Conservation (phyloP, 2,113 vertebrate genomes). For the Labeo catla region DNA sequence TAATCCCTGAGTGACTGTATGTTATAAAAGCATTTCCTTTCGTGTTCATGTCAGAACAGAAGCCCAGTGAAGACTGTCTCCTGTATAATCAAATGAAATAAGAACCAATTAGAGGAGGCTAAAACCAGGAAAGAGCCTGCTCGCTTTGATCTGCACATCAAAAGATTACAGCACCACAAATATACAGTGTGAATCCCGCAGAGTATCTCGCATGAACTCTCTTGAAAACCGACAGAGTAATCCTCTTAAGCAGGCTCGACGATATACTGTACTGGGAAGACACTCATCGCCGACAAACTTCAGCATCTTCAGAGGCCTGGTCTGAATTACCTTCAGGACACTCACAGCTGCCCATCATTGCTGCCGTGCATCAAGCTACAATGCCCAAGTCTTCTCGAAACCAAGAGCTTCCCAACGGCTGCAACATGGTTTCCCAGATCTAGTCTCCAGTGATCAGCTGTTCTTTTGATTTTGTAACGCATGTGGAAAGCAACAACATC, state of each 20-base stretch:
- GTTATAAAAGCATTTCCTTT: constrained; percentile 24
- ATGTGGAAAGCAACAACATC: background rate
- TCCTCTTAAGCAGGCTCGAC: constrained; percentile 66
- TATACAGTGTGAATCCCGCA: constrained; percentile 65
- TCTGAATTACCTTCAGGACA: constrained; percentile 14
- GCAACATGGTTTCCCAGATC: background rate
- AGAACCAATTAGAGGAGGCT: constrained; percentile 72
- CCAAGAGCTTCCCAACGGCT: background rate
- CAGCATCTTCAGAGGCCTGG: constrained; percentile 9
- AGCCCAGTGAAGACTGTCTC: constrained; percentile 67
- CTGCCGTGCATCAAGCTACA: background rate
- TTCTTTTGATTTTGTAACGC: background rate
- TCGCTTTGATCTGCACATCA: constrained; percentile 71
- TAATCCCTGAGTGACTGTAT: constrained; percentile 37
- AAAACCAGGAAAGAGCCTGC: constrained; percentile 59
- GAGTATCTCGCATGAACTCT: constrained; percentile 64
- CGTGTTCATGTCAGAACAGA: constrained; percentile 60
- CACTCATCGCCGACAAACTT: background rate
- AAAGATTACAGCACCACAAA: constrained; percentile 67
- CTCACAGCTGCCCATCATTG: background rate
- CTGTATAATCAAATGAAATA: constrained; percentile 73
- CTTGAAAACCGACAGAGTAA: constrained; percentile 69
- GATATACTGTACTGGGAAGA: constrained; percentile 61
- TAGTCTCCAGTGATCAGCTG: background rate
- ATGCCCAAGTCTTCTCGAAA: background rate